These are phyloP conservation scores for Cariama cristata DNA, from an alignment of 2,113 vertebrate genomes.

Conservation along the genomic window DNA sequence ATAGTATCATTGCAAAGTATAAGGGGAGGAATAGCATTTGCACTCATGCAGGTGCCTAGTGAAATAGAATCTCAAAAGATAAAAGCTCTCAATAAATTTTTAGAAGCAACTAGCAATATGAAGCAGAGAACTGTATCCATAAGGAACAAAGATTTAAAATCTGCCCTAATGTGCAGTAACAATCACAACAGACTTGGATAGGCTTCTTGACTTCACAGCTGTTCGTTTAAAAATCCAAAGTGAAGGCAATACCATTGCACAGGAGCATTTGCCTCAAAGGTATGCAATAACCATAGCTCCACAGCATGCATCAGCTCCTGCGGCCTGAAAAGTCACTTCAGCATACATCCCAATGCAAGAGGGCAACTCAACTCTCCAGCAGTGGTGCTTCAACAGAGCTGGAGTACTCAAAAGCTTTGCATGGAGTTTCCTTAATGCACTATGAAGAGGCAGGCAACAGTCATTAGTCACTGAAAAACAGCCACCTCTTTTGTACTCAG, in stretches of 20 bases:
- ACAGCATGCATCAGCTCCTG: neutral
- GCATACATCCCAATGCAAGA: neutral
- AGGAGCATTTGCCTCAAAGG: neutral
- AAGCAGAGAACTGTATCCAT: neutral
- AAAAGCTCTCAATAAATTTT: neutral
- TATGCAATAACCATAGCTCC: neutral
- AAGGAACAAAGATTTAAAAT: neutral
- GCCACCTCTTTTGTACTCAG: too few relatives aligned
- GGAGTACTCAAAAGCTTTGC: neutral
- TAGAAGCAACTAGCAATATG: neutral
- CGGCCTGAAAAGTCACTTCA: neutral
- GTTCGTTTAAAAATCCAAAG: neutral
- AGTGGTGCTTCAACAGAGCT: neutral
- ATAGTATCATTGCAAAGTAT: neutral
- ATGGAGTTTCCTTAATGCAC: neutral
- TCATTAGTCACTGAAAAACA: neutral
- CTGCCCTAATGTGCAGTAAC: neutral
- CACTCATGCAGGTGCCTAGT: neutral
- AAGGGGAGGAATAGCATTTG: neutral
- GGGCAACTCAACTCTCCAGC: neutral
- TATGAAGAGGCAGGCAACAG: neutral
- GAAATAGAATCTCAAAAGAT: neutral
- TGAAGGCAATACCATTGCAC: neutral
- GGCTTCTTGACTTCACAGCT: neutral
- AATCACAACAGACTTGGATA: neutral